A percentile compares a stretch with the other conserved stretches of the same genome.
Evolutionary conservation across 1,140 invertebrate species (phyloP).

Genomic region (Galleria mellonella): DNA sequence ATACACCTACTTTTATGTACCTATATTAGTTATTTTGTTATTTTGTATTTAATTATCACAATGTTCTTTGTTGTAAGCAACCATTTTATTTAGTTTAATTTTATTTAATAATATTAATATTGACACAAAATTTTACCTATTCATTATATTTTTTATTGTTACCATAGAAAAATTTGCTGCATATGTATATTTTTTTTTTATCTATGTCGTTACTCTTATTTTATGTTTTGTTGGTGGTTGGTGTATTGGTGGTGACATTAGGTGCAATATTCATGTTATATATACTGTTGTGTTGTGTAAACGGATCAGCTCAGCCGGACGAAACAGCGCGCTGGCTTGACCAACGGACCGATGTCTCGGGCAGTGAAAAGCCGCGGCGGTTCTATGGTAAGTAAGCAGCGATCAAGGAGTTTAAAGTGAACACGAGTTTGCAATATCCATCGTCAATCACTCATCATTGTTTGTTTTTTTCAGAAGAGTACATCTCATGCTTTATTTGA

Average conservation of each 20-base stretch:
- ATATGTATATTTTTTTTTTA: constrained; percentile 23
- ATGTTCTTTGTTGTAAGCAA: constrained; percentile 13
- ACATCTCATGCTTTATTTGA: constrained; percentile 1
- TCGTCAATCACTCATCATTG: neutral
- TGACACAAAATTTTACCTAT: no score
- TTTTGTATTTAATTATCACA: constrained; percentile 15
- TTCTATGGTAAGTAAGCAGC: constrained; percentile 66
- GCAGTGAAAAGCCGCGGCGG: constrained; percentile 62
- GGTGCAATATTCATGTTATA: constrained; percentile 73
- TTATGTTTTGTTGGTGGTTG: constrained; percentile 69
- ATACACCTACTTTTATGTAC: constrained; percentile 8
- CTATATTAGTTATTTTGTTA: no score
- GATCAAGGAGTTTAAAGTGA: no score
- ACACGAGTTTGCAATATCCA: no score
- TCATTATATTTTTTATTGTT: constrained; percentile 10
- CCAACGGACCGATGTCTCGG: constrained; percentile 50
- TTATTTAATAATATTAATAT: no score
- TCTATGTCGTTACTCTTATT: constrained; percentile 54
- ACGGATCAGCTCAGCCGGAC: constrained; percentile 69
- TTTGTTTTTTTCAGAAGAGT: neutral
- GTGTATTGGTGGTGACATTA: constrained; percentile 63
- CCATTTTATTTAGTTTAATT: constrained; percentile 4
- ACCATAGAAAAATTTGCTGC: neutral
- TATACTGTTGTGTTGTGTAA: constrained; percentile 72
- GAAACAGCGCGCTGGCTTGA: constrained; percentile 68